phyloP scores from a whole-genome alignment of 30 jellyfish, hydroid and myxozoan genomes.

The Haliclystus octoradiatus region DNA sequence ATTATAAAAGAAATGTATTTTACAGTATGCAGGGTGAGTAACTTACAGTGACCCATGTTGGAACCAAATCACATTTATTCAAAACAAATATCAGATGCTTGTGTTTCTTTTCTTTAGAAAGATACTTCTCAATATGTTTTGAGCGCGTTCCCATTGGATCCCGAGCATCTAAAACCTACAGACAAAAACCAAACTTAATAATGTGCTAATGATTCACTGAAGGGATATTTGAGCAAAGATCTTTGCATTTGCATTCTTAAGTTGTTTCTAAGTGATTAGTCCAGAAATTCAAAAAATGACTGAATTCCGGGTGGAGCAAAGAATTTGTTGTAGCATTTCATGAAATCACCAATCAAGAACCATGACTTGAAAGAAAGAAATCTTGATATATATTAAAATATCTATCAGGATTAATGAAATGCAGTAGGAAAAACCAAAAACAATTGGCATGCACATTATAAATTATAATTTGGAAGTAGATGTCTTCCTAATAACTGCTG shows the following conservation, averaged over 20 bases:
- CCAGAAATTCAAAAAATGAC: neutral
- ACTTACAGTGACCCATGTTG: constrained; percentile 98
- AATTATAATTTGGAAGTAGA: neutral
- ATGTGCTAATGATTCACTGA: too few relatives aligned
- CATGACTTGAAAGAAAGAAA: too few relatives aligned
- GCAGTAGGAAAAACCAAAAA: neutral
- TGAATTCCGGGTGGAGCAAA: neutral
- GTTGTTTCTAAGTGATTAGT: neutral
- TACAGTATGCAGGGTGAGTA: too few relatives aligned
- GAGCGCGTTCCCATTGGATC: constrained; percentile 99
- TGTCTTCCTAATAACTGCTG: too few relatives aligned
- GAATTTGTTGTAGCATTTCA: neutral
- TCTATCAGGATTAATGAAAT: neutral
- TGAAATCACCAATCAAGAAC: too few relatives aligned
- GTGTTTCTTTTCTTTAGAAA: constrained; percentile 75
- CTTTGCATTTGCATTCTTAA: too few relatives aligned
- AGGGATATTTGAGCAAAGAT: too few relatives aligned
- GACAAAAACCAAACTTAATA: neutral
- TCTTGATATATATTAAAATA: too few relatives aligned
- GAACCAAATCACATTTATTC: constrained; percentile 97
- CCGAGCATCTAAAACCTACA: constrained; percentile 96
- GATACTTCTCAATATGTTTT: constrained; percentile 70
- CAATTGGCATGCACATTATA: neutral
- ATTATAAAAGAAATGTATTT: too few relatives aligned
- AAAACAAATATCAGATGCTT: constrained; percentile 82